A percentile compares a stretch with the other conserved stretches of the same genome.
These are phyloP conservation scores for Bovichtus diacanthus DNA, from an alignment of 2,797 vertebrate species.

Conservation along the genomic window DNA sequence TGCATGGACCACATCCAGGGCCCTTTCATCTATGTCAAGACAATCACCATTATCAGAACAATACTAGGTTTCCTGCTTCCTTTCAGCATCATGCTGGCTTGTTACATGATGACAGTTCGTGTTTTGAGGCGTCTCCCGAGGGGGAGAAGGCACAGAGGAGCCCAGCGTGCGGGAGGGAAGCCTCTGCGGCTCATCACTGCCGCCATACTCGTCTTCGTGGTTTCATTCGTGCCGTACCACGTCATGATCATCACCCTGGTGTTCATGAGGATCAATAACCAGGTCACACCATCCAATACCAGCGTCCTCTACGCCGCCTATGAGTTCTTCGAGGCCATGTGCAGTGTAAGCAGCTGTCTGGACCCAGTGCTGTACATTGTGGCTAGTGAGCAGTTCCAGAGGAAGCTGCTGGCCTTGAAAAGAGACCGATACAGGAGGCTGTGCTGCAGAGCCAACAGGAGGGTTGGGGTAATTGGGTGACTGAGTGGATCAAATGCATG, in stretches of 20 bases:
- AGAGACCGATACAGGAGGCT: conserved; percentile 38
- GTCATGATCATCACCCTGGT: conserved; percentile 80
- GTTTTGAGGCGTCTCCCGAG: conserved; percentile 68
- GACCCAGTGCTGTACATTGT: conserved; percentile 88
- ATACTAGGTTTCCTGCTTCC: conserved; percentile 83
- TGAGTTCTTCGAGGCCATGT: conserved; percentile 85
- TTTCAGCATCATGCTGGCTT: conserved; percentile 76
- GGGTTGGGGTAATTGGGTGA: conserved; percentile 58
- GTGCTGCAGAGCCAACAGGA: conserved; percentile 66
- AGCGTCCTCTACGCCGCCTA: conserved; percentile 72
- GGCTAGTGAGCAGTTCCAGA: conserved; percentile 83
- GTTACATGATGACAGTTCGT: conserved; percentile 79
- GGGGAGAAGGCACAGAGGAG: conserved; percentile 32
- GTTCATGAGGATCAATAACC: conserved; percentile 74
- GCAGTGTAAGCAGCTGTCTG: conserved; percentile 86
- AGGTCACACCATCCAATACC: conserved; percentile 67
- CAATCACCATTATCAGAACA: conserved; percentile 74
- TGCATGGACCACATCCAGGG: conserved; percentile 73
- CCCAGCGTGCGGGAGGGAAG: conserved; percentile 65
- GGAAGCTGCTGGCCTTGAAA: conserved; percentile 63
- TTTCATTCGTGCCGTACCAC: conserved; percentile 87
- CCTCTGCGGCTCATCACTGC: conserved; percentile 83
- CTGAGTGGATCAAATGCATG: neutral
- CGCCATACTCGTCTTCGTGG: conserved; percentile 81
- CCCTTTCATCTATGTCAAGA: conserved; percentile 68